Conservation (phyloP, 2,797 vertebrate species). For the Amblyraja radiata region DNA sequence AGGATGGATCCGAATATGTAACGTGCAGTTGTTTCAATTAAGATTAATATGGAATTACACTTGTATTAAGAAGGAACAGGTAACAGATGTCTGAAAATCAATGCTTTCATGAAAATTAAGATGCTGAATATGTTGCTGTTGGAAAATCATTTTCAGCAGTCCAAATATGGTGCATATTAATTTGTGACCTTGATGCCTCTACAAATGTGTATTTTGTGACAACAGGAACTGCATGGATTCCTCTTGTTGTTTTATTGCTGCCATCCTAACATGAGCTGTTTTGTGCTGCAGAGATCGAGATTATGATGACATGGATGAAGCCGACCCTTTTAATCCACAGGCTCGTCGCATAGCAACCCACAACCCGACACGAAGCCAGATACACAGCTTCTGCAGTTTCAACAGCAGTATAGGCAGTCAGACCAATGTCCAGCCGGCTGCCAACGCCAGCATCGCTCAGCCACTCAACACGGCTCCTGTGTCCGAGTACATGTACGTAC, state of each 20-base stretch:
- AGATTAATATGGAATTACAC: not conserved
- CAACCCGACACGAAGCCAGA: slow-evolving; percentile 68
- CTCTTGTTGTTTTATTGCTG: not conserved
- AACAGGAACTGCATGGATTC: not conserved
- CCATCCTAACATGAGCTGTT: not conserved
- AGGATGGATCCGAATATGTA: not conserved
- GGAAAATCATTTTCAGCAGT: not conserved
- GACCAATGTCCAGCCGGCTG: slow-evolving; percentile 75
- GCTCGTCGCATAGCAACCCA: slow-evolving; percentile 66
- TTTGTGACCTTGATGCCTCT: too few species aligned
- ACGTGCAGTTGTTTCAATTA: not conserved
- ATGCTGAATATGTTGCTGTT: not conserved
- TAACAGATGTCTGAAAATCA: not conserved
- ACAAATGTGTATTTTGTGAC: not conserved
- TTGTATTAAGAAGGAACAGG: not conserved
- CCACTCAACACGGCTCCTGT: slow-evolving; percentile 72
- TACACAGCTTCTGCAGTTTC: slow-evolving; percentile 91
- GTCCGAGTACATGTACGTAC: slow-evolving; percentile 87
- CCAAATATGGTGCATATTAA: not conserved
- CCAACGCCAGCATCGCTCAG: slow-evolving; percentile 45
- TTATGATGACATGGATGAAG: slow-evolving; percentile 84
- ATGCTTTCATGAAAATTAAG: not conserved
- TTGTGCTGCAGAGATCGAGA: slow-evolving; percentile 67
- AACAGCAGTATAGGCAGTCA: slow-evolving; percentile 87
- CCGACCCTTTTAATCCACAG: slow-evolving; percentile 89